Evolutionary conservation across 1,140 invertebrate genomes (phyloP), one percentile per base, ranked within the genome.

Genomic region (Apis dorsata): DNA sequence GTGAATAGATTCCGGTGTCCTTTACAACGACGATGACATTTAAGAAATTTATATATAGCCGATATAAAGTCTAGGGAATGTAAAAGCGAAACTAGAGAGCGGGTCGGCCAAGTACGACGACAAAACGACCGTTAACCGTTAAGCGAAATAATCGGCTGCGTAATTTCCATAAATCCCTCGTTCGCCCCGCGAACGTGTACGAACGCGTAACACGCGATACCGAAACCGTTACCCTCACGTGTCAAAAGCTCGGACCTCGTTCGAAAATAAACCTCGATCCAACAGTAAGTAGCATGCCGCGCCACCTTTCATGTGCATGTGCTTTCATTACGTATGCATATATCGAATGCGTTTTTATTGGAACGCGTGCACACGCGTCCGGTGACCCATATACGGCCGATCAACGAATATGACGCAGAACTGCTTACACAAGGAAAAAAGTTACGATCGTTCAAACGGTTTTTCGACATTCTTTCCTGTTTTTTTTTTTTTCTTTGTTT

Each of bases 81-180:
- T 44, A 15, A 44, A 68, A 4, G 24, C 24, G 24, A 17, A 0
- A 19, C 65, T 15, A 8, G 15, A 19, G 15, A 68, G 7, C 28
- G 13, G 15, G 34, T 13, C 8, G 44, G 53, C 34, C 34, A 68
- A 68, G 15, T 1, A 19, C 65, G 65, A 15, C 34, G 44, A 19
- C 65, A 34, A 68, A 34, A 68, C 28, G 21, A 8, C 0, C 15
- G 11, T 19, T 17, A 44, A 17, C 19, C 65, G 65, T 68, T 68
- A 44, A 11, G n/a, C 49, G 17, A 28, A 24, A 28, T 28, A 55
- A 72, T 55, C 70, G n/a, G 10, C 13, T 19, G 21, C 10, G 17
- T 72, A 72, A 72, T 72, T 72, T 72, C 51, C 51, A 72, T 72
- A 72, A 65, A 49, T 77, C 63, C 51, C 24, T 1, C 68, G 15